Evolutionary conservation across 2,113 vertebrate genomes (phyloP).

Genomic region (Haemorhous mexicanus): DNA sequence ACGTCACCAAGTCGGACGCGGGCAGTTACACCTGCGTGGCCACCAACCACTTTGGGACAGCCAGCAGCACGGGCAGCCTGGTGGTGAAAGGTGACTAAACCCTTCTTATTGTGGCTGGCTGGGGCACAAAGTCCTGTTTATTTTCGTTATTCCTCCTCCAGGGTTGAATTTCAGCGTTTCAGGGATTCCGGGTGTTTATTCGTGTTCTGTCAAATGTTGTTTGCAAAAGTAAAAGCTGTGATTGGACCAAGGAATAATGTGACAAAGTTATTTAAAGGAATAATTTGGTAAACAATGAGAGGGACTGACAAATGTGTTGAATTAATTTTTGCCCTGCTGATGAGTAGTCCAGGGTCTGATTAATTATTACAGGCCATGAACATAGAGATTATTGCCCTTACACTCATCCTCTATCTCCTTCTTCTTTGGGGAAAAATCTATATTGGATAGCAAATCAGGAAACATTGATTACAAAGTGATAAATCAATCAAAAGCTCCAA

Average conservation of each 20-base stretch:
- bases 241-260: neutral
- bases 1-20: constrained; percentile 85
- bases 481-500: constrained; percentile 38
- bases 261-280: neutral
- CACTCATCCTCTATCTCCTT: neutral
- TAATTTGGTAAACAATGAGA: neutral
- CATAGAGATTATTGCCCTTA: neutral
- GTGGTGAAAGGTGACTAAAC: constrained; percentile 87
- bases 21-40: constrained; percentile 92
- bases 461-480: constrained; percentile 41
- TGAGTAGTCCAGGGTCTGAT: neutral
- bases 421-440: neutral
- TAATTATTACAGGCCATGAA: neutral
- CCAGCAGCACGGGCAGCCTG: constrained; percentile 89
- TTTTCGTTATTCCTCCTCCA: neutral
- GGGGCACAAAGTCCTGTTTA: neutral
- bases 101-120: fast-evolving
- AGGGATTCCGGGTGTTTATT: neutral
- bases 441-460: constrained; percentile 4
- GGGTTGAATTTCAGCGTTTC: neutral
- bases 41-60: constrained; percentile 90
- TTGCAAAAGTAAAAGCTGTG: neutral
- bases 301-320: neutral
- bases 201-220: neutral
- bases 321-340: neutral